These are phyloP conservation scores for Drosophila azteca DNA, from an alignment of 1,140 invertebrate species.

Conservation along the genomic window DNA sequence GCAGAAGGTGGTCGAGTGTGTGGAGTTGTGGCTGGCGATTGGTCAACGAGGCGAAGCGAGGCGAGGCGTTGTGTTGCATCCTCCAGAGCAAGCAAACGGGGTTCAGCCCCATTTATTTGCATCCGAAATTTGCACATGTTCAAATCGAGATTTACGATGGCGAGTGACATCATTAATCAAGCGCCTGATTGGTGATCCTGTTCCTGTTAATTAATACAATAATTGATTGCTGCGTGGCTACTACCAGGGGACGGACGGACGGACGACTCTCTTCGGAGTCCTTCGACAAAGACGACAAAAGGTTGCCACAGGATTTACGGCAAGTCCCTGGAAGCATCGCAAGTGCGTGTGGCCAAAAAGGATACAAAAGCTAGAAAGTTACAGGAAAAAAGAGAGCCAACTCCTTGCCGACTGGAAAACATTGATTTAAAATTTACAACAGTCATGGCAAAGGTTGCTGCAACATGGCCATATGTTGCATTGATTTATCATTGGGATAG, in stretches of 20 bases:
- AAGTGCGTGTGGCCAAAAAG: constrained; percentile 35
- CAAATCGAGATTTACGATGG: constrained; percentile 83
- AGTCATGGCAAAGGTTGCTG: constrained; percentile 65
- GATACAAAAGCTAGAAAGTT: constrained; percentile 19
- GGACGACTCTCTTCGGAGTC: constrained; percentile 18
- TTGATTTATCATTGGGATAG: constrained; percentile 74
- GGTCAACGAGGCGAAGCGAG: constrained; percentile 47
- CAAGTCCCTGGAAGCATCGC: constrained; percentile 40
- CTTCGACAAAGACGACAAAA: constrained; percentile 44
- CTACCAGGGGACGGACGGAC: too few relatives aligned
- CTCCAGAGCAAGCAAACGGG: too few relatives aligned
- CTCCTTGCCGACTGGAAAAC: constrained; percentile 27
- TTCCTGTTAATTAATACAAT: constrained; percentile 84
- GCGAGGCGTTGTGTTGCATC: constrained; percentile 21
- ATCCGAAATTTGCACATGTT: constrained; percentile 81
- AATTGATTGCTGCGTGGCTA: constrained; percentile 79
- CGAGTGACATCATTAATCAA: constrained; percentile 84
- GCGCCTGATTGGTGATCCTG: constrained; percentile 84
- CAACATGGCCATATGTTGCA: constrained; percentile 73
- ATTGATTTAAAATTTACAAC: constrained; percentile 82
- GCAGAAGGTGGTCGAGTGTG: not conserved
- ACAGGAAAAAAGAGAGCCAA: constrained; percentile 14
- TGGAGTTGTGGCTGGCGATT: constrained; percentile 34
- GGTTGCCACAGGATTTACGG: constrained; percentile 48
- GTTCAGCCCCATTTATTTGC: constrained; percentile 75